Base-by-base conservation (phyloP, 1,140 invertebrate species). In the Palaemon carinicauda region DNA sequence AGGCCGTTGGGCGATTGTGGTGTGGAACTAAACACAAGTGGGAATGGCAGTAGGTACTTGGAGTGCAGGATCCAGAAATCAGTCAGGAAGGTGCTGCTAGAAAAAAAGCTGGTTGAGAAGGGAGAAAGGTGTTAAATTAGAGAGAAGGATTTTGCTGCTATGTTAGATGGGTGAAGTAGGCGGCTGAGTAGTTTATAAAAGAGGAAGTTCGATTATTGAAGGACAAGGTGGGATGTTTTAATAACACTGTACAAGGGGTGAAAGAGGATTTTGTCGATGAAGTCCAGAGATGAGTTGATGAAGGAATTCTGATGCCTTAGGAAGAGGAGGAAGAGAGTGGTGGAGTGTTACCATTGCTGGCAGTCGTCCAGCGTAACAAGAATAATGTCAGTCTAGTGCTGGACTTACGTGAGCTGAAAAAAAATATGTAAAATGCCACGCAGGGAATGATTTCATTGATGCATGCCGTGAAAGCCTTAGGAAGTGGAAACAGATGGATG, bases 351-450 rank as follows among this genome's bases (percentile, higher is more conserved):
- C 78, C 52, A 12, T 15, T 80, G 21, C 53, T 56, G 19, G 19
- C 78, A 53, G 78, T 80, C 24, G 54, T 56, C 21, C 78, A 80
- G 29, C 52, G 5, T 5, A 80, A 51, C 21, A 80, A 80, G 78
- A 80, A 80, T 41, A 80, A 80, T 24, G 78, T 80, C 12, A n/a
- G 54, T 15, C 78, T 52, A 27, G 52, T 80, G 4, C 19, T 27
- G 78, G 78, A 80, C 31, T 80, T 27, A 1, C 17, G 14, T 60
- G 17, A 60, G 54, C 14, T 60, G 4, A 60, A 4, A 3, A 19
- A 24, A 1, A 27, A 80, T 31, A 53, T 80, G n/a, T n/a, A 17
- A 31, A 4, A 29, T 80, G 9, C 41, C 79, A 80, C 21, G 65
- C 24, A n/a, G 79, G 24, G 14, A 21, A 65, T 33, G 79, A 80